Evolutionary conservation across 2,113 vertebrate genomes (phyloP).

Genomic region (Sinocyclocheilus anophthalmus): DNA sequence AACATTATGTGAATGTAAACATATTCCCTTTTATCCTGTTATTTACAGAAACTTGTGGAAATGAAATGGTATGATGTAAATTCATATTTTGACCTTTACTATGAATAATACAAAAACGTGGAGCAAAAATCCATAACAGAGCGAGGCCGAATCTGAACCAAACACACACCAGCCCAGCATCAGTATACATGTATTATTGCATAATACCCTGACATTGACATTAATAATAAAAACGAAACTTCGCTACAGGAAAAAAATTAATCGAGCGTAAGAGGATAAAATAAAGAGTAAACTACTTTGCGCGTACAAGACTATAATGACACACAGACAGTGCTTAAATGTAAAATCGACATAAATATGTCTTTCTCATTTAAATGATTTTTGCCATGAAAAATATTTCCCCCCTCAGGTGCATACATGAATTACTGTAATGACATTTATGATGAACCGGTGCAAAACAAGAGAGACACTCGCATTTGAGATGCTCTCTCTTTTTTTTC

Average conservation of each 20-base stretch:
- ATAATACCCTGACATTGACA: background rate
- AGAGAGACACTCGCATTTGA: background rate
- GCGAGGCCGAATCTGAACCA: conserved; percentile 2
- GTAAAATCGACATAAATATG: background rate
- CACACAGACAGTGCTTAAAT: background rate
- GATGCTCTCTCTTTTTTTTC: background rate
- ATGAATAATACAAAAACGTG: background rate
- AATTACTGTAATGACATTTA: background rate
- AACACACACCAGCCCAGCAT: background rate
- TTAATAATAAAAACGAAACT: background rate
- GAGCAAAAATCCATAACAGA: background rate
- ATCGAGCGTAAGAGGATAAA: background rate
- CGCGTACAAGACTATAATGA: background rate
- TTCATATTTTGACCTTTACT: background rate
- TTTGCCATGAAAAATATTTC: background rate
- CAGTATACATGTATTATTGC: background rate
- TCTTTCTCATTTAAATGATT: background rate
- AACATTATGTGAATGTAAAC: background rate
- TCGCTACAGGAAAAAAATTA: background rate
- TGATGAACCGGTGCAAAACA: background rate
- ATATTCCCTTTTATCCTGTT: background rate
- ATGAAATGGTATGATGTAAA: background rate
- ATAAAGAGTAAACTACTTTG: background rate
- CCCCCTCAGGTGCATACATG: background rate
- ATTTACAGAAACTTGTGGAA: background rate